These are phyloP conservation scores for Herpetotheres cachinnans DNA, from an alignment of 2,113 vertebrate species.

Conservation along the genomic window DNA sequence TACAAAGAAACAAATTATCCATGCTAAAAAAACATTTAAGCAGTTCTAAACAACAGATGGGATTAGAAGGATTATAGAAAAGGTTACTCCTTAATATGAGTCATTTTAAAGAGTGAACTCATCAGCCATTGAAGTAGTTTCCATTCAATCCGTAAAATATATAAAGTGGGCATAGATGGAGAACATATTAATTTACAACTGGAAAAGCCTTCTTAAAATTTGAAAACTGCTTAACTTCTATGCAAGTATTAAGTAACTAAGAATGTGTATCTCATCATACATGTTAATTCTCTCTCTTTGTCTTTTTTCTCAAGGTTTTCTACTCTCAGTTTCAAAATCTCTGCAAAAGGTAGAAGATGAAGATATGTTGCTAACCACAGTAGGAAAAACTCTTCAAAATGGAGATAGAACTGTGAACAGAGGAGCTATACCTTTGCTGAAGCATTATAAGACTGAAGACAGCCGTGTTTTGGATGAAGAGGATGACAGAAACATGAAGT, in stretches of 20 bases:
- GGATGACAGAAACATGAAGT: conserved; percentile 70
- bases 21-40: conserved; percentile 42
- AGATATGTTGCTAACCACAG: conserved; percentile 61
- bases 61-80: conserved; percentile 66
- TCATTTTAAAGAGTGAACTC: conserved; percentile 52
- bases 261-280: conserved; percentile 74
- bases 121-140: conserved; percentile 63
- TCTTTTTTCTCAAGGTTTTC: conserved; percentile 82
- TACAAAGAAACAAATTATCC: conserved; percentile 33
- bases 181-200: background rate
- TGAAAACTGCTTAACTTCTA: background rate
- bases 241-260: background rate
- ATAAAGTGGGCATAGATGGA: conserved; percentile 55
- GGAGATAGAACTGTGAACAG: conserved; percentile 61
- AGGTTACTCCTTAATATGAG: conserved; percentile 25
- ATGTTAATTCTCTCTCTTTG: conserved; percentile 76
- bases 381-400: conserved; percentile 67
- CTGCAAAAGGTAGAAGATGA: conserved; percentile 73
- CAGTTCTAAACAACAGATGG: conserved; percentile 42
- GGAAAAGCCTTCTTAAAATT: conserved; percentile 21
- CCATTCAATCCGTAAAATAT: conserved; percentile 71
- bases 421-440: conserved; percentile 49
- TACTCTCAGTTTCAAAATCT: conserved; percentile 73
- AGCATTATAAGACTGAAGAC: conserved; percentile 70
- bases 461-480: conserved; percentile 65